phyloP scores from a whole-genome alignment of 2,888 invertebrate species.

The Alloscopus bannaensis region DNA sequence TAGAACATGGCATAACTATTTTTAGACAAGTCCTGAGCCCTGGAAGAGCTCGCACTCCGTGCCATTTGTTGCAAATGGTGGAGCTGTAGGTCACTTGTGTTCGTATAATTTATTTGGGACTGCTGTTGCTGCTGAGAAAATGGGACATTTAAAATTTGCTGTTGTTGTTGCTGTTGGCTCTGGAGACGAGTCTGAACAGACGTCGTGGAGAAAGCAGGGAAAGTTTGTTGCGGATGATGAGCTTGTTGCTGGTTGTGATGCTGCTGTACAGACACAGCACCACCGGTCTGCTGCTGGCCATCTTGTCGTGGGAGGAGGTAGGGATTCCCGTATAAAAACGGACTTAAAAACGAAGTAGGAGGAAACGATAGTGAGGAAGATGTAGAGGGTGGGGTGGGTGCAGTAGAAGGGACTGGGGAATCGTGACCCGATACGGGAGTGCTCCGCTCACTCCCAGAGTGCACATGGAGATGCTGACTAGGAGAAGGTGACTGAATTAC shows the following conservation, averaged over 20 bases:
- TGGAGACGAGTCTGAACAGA: background rate
- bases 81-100: background rate
- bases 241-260: background rate
- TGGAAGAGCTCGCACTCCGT: background rate
- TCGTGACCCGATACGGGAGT: constrained; percentile 14
- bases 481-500: constrained; percentile 8
- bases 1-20: constrained; percentile 28
- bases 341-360: constrained; percentile 23
- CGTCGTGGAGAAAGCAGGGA: constrained; percentile 3
- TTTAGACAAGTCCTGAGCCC: constrained; percentile 40
- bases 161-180: constrained; percentile 10
- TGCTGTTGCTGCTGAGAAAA: background rate
- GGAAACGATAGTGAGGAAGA: background rate
- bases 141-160: background rate
- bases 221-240: constrained; percentile 1
- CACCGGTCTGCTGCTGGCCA: too few species aligned
- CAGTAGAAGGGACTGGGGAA: constrained; percentile 6
- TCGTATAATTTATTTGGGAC: background rate
- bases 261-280: too few species aligned
- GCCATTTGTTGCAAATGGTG: background rate
- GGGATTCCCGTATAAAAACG: constrained; percentile 23
- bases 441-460: constrained; percentile 7
- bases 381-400: background rate
- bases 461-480: constrained; percentile 2
- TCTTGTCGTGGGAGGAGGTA: constrained; percentile 12